A percentile compares a stretch with the other conserved stretches of the same genome.
Conservation (phyloP, 2,888 invertebrate genomes). For the Xestia rhomboidea region DNA sequence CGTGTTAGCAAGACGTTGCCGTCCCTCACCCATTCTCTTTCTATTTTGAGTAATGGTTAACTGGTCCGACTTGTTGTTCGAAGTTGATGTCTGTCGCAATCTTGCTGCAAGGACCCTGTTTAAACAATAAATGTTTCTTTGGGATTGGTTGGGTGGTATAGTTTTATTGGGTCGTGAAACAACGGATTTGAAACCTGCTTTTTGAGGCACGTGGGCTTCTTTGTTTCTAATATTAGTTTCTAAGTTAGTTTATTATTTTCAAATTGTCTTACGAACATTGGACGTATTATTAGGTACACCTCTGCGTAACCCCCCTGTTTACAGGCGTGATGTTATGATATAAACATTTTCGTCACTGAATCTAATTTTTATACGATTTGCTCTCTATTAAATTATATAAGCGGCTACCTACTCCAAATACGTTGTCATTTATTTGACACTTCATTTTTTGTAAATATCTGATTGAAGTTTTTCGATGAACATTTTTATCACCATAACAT, state of each 20-base stretch:
- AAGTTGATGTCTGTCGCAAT: conserved; percentile 61
- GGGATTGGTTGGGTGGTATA: conserved; percentile 7
- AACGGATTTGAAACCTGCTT: conserved; percentile 1
- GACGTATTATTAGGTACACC: too few relatives aligned
- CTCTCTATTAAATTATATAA: not conserved
- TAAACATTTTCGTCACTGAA: not conserved
- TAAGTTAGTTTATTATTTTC: too few relatives aligned
- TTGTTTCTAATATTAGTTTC: not conserved
- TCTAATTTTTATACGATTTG: not conserved
- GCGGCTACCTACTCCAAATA: not conserved
- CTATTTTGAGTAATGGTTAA: conserved; percentile 64
- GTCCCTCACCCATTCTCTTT: conserved; percentile 52
- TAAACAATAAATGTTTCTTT: conserved; percentile 51
- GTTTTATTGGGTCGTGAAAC: conserved; percentile 33
- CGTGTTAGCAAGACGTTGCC: conserved; percentile 49
- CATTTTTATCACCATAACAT: conserved; percentile 10
- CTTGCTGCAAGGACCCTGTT: conserved; percentile 44
- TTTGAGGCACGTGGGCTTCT: conserved; percentile 16
- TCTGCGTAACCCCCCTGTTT: too few relatives aligned
- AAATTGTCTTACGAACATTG: too few relatives aligned
- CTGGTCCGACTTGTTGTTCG: conserved; percentile 58
- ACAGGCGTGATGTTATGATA: too few relatives aligned
- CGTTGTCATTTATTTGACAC: not conserved
- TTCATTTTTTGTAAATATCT: too few relatives aligned
- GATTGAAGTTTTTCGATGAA: not conserved